Evolutionary conservation across 2,797 vertebrate genomes (phyloP).

Genomic region (Spondyliosoma cantharus): DNA sequence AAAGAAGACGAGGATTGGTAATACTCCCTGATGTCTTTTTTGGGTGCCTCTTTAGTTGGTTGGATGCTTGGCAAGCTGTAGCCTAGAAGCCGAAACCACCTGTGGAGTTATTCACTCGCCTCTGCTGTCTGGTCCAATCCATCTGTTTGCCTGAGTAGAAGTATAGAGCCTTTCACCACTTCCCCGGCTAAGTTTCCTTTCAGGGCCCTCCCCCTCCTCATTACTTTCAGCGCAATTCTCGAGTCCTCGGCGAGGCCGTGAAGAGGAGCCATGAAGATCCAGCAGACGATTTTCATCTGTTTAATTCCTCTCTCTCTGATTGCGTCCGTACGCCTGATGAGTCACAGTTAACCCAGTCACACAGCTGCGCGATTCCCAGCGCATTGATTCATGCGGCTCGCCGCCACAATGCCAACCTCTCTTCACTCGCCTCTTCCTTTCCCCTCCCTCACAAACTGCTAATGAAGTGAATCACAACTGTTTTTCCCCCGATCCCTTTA

Average conservation of each 20-base stretch:
- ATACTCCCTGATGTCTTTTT: constrained; percentile 37
- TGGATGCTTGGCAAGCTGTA: constrained; percentile 54
- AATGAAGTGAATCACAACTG: constrained; percentile 82
- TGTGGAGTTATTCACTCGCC: constrained; percentile 62
- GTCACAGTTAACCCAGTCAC: constrained; percentile 78
- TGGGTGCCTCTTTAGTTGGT: constrained; percentile 42
- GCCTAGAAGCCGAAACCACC: constrained; percentile 62
- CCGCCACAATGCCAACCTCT: constrained; percentile 53
- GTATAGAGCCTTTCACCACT: constrained; percentile 53
- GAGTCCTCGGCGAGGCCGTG: constrained; percentile 50
- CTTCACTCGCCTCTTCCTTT: constrained; percentile 53
- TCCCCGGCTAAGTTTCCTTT: constrained; percentile 59
- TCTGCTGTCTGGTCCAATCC: constrained; percentile 59
- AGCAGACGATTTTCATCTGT: constrained; percentile 76
- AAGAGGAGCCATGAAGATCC: constrained; percentile 72
- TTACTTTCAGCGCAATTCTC: constrained; percentile 59
- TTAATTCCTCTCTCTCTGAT: constrained; percentile 74
- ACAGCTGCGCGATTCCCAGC: constrained; percentile 75
- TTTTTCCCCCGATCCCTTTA: constrained; percentile 79
- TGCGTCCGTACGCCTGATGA: constrained; percentile 76
- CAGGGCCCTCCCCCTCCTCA: constrained; percentile 24
- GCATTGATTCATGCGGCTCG: constrained; percentile 62
- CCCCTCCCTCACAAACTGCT: constrained; percentile 72
- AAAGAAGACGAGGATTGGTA: constrained; percentile 64
- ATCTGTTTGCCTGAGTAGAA: constrained; percentile 74